Percentiles rank a stretch among this genome's conserved stretches.
Evolutionary conservation across 2,888 invertebrate genomes (phyloP).

Genomic region (Pristionchus exspectatus): DNA sequence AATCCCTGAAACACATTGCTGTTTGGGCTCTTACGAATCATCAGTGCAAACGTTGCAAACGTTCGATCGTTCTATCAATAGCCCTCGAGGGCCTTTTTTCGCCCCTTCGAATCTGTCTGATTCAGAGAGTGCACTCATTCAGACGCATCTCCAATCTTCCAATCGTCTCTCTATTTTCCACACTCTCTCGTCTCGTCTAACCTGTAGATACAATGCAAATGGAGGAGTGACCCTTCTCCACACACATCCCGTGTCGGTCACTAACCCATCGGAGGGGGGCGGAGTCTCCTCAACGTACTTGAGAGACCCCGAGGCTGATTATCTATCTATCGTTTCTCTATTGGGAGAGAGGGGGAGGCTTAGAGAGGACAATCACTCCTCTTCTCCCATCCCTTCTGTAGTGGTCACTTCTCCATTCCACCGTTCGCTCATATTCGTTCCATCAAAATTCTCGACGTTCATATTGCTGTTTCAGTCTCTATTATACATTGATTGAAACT

Average conservation of each 20-base stretch:
- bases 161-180: neutral
- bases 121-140: conserved; percentile 23
- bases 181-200: neutral
- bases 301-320: conserved; percentile 42
- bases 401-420: neutral
- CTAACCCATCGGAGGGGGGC: neutral
- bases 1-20: neutral
- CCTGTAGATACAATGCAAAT: neutral
- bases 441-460: neutral
- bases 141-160: conserved; percentile 2
- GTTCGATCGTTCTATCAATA: conserved; percentile 36
- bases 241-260: conserved; percentile 28
- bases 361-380: conserved; percentile 9
- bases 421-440: neutral
- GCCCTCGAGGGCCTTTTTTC: conserved; percentile 19
- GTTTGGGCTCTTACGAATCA: neutral
- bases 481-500: neutral
- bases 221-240: neutral
- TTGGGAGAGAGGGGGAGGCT: conserved; percentile 26
- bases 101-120: neutral
- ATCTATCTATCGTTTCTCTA: conserved; percentile 36
- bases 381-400: neutral
- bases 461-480: neutral
- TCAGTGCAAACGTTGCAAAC: conserved; percentile 10
- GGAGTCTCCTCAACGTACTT: conserved; percentile 38